phyloP scores from a whole-genome alignment of 1,140 invertebrate genomes.

The Aphelinus certus region DNA sequence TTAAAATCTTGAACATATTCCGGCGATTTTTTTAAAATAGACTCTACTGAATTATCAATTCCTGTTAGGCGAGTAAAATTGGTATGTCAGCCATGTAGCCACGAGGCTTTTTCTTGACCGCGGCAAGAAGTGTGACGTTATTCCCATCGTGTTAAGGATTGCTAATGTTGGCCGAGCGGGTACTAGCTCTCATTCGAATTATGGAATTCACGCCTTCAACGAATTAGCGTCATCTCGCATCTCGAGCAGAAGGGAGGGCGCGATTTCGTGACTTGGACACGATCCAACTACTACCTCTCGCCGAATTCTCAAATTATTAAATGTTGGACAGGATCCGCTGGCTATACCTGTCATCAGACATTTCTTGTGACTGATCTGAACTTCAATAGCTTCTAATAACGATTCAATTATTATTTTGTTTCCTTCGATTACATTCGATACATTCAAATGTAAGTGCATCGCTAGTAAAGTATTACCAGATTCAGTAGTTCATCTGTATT shows the following conservation, averaged over 20 bases:
- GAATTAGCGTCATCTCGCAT: conserved; percentile 28
- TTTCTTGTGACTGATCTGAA: background rate
- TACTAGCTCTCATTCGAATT: conserved; percentile 10
- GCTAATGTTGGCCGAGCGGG: conserved; percentile 3
- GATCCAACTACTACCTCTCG: conserved; percentile 9
- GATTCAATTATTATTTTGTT: no score
- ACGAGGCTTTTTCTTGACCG: conserved; percentile 10
- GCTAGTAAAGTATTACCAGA: no score
- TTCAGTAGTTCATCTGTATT: no score
- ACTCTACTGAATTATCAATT: conserved; percentile 1
- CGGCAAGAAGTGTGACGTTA: background rate
- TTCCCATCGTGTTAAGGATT: conserved; percentile 13
- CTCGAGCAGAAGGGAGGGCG: background rate
- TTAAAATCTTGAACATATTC: no score
- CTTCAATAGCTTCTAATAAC: no score
- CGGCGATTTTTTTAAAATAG: no score
- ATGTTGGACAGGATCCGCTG: background rate
- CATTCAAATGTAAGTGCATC: no score
- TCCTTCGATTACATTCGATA: no score
- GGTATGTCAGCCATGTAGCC: conserved; percentile 11
- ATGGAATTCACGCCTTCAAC: conserved; percentile 13
- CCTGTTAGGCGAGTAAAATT: conserved; percentile 7
- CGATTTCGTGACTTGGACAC: conserved; percentile 27
- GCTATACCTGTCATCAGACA: background rate
- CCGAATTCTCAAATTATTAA: conserved; percentile 22